Evolutionary conservation across 2,113 vertebrate species (phyloP).

Genomic region (Eulacestoma nigropectus): DNA sequence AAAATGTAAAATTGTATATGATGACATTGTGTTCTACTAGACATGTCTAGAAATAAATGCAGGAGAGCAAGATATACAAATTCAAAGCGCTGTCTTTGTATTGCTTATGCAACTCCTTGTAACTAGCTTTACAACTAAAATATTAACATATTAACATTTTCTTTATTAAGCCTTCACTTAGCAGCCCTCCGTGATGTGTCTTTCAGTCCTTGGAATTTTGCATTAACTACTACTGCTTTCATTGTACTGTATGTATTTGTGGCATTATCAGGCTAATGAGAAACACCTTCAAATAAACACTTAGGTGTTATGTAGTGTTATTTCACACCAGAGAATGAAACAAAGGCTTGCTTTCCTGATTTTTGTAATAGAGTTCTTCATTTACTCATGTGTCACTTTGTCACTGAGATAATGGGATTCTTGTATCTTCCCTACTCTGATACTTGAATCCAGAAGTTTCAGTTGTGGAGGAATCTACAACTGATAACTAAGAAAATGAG

Average conservation of each 20-base stretch:
- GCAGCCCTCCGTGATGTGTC: background rate
- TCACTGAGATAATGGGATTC: background rate
- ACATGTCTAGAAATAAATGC: background rate
- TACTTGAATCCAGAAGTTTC: background rate
- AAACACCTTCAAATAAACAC: slow-evolving; percentile 26
- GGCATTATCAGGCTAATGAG: background rate
- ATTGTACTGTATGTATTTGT: background rate
- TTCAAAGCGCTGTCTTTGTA: background rate
- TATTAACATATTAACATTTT: background rate
- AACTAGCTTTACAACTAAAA: background rate
- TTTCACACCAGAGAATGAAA: background rate
- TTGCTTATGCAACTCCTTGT: background rate
- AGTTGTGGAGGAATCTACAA: background rate
- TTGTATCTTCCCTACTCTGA: accelerated
- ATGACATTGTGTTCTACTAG: background rate
- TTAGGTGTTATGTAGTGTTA: background rate
- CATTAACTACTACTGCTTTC: background rate
- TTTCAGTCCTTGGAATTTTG: background rate
- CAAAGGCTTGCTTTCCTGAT: background rate
- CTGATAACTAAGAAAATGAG: background rate
- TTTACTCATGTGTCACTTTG: background rate
- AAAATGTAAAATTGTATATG: background rate
- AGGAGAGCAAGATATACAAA: background rate
- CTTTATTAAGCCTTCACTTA: background rate
- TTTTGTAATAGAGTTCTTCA: background rate